A percentile compares a stretch with the other conserved stretches of the same genome.
These are phyloP conservation scores for Timandra comae DNA, from an alignment of 2,888 invertebrate genomes.

Conservation along the genomic window DNA sequence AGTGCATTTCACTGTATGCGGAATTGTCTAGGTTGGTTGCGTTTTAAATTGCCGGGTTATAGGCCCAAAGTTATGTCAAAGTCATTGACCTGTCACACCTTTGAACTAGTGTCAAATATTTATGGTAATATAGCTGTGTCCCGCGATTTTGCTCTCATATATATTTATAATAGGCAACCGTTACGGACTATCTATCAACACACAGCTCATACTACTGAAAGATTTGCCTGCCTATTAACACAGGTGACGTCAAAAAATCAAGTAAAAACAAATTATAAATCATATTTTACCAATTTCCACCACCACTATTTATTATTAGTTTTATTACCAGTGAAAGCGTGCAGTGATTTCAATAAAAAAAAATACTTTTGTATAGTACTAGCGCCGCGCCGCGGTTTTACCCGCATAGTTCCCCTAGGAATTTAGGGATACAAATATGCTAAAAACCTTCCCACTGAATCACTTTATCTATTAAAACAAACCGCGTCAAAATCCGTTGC, in stretches of 20 bases:
- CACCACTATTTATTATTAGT: background rate
- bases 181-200: too few relatives aligned
- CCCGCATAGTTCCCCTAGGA: too few relatives aligned
- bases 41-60: constrained; percentile 22
- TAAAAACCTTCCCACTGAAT: too few relatives aligned
- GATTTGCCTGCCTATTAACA: too few relatives aligned
- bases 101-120: constrained; percentile 30
- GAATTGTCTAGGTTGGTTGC: constrained; percentile 9
- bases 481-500: too few relatives aligned
- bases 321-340: background rate
- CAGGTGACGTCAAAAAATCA: background rate
- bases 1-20: constrained; percentile 15
- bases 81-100: constrained; percentile 37
- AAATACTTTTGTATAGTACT: too few relatives aligned
- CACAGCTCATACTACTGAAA: background rate
- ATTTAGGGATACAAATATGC: too few relatives aligned
- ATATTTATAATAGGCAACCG: too few relatives aligned
- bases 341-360: too few relatives aligned
- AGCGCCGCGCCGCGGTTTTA: too few relatives aligned
- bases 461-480: too few relatives aligned
- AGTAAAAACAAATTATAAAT: background rate
- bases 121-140: constrained; percentile 13
- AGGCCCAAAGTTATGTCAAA: constrained; percentile 45
- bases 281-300: background rate
- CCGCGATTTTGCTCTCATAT: too few relatives aligned